These are phyloP conservation scores for Pomatorhinus ruficollis DNA, from an alignment of 2,113 vertebrate genomes.

Conservation along the genomic window DNA sequence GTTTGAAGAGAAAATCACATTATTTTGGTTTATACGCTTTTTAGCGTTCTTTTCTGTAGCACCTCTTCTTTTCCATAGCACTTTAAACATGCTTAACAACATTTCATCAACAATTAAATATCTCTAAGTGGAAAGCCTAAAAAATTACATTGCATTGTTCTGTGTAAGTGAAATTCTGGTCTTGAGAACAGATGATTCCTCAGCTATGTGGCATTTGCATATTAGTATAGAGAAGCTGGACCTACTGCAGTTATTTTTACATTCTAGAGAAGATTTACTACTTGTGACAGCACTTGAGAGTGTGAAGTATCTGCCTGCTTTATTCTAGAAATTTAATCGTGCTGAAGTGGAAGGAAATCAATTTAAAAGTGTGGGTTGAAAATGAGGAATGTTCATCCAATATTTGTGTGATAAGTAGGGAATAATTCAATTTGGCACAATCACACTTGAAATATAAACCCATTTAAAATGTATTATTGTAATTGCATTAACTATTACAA, in stretches of 20 bases:
- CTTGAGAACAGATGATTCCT: not conserved
- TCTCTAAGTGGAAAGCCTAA: not conserved
- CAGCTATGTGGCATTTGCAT: not conserved
- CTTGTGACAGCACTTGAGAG: not conserved
- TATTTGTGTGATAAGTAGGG: slow-evolving; percentile 21
- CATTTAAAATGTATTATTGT: slow-evolving; percentile 20
- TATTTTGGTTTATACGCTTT: not conserved
- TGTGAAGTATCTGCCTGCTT: slow-evolving; percentile 5
- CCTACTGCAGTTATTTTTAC: not conserved
- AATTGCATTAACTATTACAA: not conserved
- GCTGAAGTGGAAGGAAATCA: slow-evolving; percentile 28
- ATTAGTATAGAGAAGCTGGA: not conserved
- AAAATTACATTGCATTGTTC: not conserved
- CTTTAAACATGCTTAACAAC: not conserved
- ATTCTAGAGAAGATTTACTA: not conserved
- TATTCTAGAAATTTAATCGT: not conserved
- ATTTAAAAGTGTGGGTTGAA: slow-evolving; percentile 24
- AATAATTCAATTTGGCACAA: slow-evolving; percentile 42
- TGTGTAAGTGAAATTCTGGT: not conserved
- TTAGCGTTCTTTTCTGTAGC: not conserved
- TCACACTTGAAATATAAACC: slow-evolving; percentile 43
- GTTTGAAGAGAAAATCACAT: not conserved
- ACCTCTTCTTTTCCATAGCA: not conserved
- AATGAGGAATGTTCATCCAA: slow-evolving; percentile 14
- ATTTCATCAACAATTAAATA: not conserved